Evolutionary conservation across 1,140 invertebrate species (phyloP).

Genomic region (Zeugodacus cucurbitae): DNA sequence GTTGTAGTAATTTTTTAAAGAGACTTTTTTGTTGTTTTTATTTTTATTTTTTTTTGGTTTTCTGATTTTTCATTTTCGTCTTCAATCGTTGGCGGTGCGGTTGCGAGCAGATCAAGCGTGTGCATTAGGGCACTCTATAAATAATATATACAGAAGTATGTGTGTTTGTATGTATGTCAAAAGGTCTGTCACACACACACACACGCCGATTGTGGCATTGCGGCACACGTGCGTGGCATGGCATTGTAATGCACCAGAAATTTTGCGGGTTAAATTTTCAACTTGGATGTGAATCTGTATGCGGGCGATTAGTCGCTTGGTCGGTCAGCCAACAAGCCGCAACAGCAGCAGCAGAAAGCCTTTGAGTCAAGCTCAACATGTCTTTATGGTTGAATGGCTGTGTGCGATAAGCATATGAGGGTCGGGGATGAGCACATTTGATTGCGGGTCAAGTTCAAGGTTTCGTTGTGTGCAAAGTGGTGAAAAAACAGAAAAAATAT

Average conservation of each 20-base stretch:
- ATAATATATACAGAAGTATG: not conserved
- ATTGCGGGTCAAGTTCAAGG: conserved; percentile 37
- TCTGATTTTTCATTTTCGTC: not conserved
- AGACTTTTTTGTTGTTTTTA: not conserved
- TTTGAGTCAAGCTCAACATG: not conserved
- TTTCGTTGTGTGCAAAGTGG: not conserved
- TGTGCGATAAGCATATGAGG: not conserved
- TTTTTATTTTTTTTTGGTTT: not conserved
- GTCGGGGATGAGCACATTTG: not conserved
- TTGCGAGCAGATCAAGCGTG: not conserved
- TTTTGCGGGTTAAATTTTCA: conserved; percentile 31
- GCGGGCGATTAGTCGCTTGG: conserved; percentile 27
- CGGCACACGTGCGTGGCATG: not conserved
- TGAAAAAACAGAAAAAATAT: too few relatives aligned
- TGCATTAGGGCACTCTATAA: conserved; percentile 30
- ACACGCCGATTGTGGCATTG: not conserved
- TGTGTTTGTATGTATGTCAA: not conserved
- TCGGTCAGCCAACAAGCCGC: not conserved
- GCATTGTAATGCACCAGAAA: conserved; percentile 1
- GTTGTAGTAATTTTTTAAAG: not conserved
- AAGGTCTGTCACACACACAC: conserved; percentile 12
- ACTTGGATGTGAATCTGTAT: not conserved
- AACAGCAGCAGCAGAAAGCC: too few relatives aligned
- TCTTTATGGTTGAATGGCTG: not conserved
- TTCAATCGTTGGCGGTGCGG: not conserved